Evolutionary conservation across 2,888 invertebrate genomes (phyloP), one percentile per base, ranked within the genome.

Genomic region (Alcis repandata): DNA sequence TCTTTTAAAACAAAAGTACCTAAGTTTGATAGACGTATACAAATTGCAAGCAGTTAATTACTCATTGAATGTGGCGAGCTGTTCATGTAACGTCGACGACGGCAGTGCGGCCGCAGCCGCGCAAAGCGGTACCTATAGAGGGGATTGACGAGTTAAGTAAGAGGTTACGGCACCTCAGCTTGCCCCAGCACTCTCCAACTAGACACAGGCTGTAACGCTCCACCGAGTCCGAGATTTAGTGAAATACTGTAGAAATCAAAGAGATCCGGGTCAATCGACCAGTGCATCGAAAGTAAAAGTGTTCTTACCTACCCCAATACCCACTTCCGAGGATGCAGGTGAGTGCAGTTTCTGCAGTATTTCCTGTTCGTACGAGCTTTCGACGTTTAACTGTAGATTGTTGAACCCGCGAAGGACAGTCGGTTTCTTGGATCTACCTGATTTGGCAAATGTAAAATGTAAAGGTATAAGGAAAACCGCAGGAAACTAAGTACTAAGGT

Each of bases 111-210:
- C 33, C 43, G 53, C 56, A 46, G 51, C 67, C 71, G 72, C 69
- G 74, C 74, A 67, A 70, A 38, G 71, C 74, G 68, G 63, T 65
- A 57, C 49, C 53, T 75, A 79, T 74, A 80, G 82, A 57, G 81
- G 84, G 86, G 86, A 79, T 82, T 77, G 78, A 61, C 57, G 73
- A 79, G 88, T 92, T 92, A 89, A 90, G 92, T 92, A 92, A 92
- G 91, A 88, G 85, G 90, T 93, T 92, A 91, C 89, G 83, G 87
- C 90, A 91, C 84, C 75, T 76, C 63, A 52, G 74, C 72, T 67
- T 69, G 79, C 73, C 74, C 77, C 80, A 86, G 82, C 92, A 91
- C 85, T 91, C 91, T 80, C 88, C 79, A 82, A 73, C 77, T 81
- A 82, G 80, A 79, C 89, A 85, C 75, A 75, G 80, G 67, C 77